These are phyloP conservation scores for Hippocampus guttulatus DNA, from an alignment of 2,113 vertebrate genomes.

Conservation along the genomic window DNA sequence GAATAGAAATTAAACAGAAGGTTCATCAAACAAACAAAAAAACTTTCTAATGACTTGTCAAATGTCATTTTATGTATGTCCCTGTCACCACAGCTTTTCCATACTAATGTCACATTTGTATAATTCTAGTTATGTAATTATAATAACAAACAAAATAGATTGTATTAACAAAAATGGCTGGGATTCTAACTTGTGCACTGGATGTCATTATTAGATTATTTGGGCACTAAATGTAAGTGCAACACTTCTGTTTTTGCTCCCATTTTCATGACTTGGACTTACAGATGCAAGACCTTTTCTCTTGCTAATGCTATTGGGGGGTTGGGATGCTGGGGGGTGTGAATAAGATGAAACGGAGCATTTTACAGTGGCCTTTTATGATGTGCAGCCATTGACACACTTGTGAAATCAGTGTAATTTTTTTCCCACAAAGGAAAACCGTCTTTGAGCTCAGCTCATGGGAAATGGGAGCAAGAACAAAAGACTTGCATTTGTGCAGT, in stretches of 20 bases:
- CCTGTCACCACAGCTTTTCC: not conserved
- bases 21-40: not conserved
- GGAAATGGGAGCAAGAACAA: too few relatives aligned
- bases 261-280: not conserved
- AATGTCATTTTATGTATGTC: not conserved
- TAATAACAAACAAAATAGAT: not conserved
- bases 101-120: not conserved
- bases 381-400: too few relatives aligned
- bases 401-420: too few relatives aligned
- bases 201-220: conserved; percentile 10
- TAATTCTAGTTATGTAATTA: not conserved
- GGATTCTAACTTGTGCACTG: not conserved
- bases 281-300: not conserved
- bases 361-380: too few relatives aligned
- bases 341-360: too few relatives aligned
- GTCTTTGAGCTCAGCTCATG: too few relatives aligned
- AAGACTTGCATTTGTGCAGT: not conserved
- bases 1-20: not conserved
- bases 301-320: too few relatives aligned
- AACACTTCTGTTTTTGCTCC: not conserved
- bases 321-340: too few relatives aligned
- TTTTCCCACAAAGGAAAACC: too few relatives aligned
- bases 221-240: not conserved
- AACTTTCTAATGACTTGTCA: not conserved
- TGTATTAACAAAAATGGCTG: not conserved